Evolutionary conservation across 2,888 invertebrate genomes (phyloP).

Genomic region (Noctua comes): DNA sequence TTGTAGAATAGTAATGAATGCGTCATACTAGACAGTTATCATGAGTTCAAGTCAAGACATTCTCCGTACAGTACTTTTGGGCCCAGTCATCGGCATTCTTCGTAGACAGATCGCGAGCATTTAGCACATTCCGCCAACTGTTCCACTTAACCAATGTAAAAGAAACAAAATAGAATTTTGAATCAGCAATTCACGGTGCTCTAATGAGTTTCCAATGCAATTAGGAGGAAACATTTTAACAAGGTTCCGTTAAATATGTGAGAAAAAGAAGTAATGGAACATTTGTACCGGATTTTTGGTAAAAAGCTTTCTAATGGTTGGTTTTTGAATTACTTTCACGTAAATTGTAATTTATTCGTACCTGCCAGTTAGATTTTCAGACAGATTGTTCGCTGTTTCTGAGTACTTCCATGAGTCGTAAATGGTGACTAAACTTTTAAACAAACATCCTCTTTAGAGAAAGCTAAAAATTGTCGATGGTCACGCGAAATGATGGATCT

Average conservation of each 20-base stretch:
- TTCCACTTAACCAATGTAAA: conserved; percentile 71
- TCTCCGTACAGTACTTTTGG: conserved; percentile 28
- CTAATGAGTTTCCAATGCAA: conserved; percentile 82
- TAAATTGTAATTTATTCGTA: conserved; percentile 28
- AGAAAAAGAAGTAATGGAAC: conserved; percentile 56
- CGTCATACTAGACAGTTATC: conserved; percentile 54
- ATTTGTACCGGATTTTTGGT: conserved; percentile 44
- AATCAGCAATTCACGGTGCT: conserved; percentile 82
- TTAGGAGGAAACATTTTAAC: conserved; percentile 77
- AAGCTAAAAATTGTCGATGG: conserved; percentile 5
- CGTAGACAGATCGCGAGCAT: conserved; percentile 69
- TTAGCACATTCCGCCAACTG: conserved; percentile 73
- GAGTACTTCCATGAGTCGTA: neutral
- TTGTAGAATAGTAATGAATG: conserved; percentile 50
- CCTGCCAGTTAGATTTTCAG: neutral
- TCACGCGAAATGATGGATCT: conserved; percentile 14
- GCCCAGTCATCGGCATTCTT: conserved; percentile 45
- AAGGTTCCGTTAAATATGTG: conserved; percentile 67
- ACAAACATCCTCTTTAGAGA: neutral
- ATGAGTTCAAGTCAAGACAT: conserved; percentile 45
- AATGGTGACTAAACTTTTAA: conserved; percentile 12
- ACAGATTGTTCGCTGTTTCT: conserved; percentile 4
- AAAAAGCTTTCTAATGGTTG: conserved; percentile 22
- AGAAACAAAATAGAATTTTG: conserved; percentile 82
- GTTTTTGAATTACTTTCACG: conserved; percentile 31